Evolutionary conservation across 2,888 invertebrate species (phyloP), one percentile per base, ranked within the genome.

Genomic region (Hydraecia micacea): DNA sequence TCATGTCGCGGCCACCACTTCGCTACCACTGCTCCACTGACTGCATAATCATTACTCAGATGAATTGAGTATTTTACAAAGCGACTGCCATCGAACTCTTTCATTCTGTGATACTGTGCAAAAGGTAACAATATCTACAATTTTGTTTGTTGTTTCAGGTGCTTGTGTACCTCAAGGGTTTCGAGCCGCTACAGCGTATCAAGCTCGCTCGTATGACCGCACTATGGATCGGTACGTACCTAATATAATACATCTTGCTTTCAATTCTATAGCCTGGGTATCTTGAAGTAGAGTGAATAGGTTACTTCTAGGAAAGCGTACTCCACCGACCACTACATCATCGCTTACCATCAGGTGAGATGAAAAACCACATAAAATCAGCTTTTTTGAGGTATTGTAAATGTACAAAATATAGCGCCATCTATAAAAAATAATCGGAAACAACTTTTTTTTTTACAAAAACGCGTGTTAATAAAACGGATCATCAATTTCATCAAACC

Each of bases 201-300:
- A 99, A 99, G 96, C 97, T 99, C 93, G 99, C 99, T 90, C 98
- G 98, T 90, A 99, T 99, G 98, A 98, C 99, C 87, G 99, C 99
- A 89, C 97, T 99, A 79, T 99, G 99, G 98, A 98, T 99, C 93
- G 98, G 97, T 97, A 92, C 91, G 97, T 94, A 67, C 6, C 21
- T 21, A 9, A 15, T 32, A 8, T 32, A 5, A 68, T 73, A 13
- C 8, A n/a, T 8, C 25, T 58, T 2, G 5, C 11, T 25, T 58
- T 11, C 15, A 49, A 36, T 15, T n/a, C 9, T 36, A 32, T 9
- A 52, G 11, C 11, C 3, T 69, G 25, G 9, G 15, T 52, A 32
- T 5, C 32, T 68, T 32, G 4, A 46, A 32, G 7, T 28, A 42
- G 28, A 28, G 25, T 15, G 8, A 68, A 68, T 49, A 21, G 7